A percentile compares a stretch with the other conserved stretches of the same genome.
These are phyloP conservation scores for Lutjanus campechanus DNA, from an alignment of 2,797 vertebrate genomes.

Conservation along the genomic window DNA sequence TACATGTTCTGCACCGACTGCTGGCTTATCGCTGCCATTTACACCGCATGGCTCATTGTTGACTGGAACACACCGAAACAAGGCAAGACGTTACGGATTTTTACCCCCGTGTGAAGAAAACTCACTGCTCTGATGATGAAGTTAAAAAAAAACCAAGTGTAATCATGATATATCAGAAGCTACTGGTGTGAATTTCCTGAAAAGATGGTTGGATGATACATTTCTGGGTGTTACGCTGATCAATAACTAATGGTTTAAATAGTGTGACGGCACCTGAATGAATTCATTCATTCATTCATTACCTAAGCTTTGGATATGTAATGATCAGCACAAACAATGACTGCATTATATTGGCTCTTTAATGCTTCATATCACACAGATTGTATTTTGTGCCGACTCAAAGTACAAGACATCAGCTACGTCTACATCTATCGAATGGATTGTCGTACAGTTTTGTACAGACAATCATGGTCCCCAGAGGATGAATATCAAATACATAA, in stretches of 20 bases:
- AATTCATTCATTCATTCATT: background rate
- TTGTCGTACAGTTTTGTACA: no score
- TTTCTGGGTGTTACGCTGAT: background rate
- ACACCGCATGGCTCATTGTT: slow-evolving; percentile 94
- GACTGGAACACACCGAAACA: slow-evolving; percentile 98
- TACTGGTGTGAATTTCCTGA: background rate
- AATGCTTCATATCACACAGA: background rate
- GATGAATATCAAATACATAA: background rate
- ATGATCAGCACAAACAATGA: slow-evolving; percentile 25
- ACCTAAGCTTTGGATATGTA: background rate
- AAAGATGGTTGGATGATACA: background rate
- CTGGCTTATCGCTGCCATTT: slow-evolving; percentile 93
- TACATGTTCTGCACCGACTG: slow-evolving; percentile 96
- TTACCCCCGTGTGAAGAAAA: background rate
- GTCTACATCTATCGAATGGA: no score
- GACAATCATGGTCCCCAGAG: background rate
- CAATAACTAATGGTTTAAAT: background rate
- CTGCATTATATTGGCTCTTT: slow-evolving; percentile 1
- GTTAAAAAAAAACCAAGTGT: no score
- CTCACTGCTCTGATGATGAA: no score
- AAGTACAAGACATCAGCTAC: no score
- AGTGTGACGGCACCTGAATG: background rate
- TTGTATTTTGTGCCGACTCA: background rate
- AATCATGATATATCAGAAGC: background rate
- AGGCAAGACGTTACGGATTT: slow-evolving; percentile 80